Conservation (phyloP, 2,888 invertebrate genomes). For the Mesopsocus fuscifrons region DNA sequence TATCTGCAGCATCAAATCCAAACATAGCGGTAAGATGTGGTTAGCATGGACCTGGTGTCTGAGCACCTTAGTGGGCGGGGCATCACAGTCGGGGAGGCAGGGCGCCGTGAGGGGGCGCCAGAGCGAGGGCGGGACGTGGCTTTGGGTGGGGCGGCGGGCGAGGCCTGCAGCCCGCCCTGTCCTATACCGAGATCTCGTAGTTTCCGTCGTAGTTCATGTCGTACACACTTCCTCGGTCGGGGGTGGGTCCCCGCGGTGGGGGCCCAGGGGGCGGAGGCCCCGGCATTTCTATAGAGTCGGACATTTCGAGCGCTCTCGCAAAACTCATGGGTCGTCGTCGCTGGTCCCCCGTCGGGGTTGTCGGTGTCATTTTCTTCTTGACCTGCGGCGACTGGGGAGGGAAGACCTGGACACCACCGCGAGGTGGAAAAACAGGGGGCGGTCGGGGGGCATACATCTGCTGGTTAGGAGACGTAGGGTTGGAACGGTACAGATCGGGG, state of each 20-base stretch:
- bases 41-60: no score
- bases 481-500: constrained; percentile 41
- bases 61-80: no score
- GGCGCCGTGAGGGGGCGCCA: constrained; percentile 6
- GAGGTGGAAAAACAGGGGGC: constrained; percentile 29
- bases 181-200: constrained; percentile 88
- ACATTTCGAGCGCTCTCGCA: constrained; percentile 75
- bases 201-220: constrained; percentile 93
- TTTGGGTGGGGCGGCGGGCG: constrained; percentile 15
- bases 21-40: no score
- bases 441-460: constrained; percentile 27
- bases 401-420: constrained; percentile 50
- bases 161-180: constrained; percentile 17
- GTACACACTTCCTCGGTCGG: constrained; percentile 76
- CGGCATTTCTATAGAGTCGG: constrained; percentile 66
- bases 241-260: constrained; percentile 33
- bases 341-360: constrained; percentile 29
- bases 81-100: background rate
- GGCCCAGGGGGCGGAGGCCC: constrained; percentile 19
- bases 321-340: constrained; percentile 66
- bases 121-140: no score
- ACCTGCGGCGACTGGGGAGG: constrained; percentile 37
- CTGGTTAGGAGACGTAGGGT: constrained; percentile 54
- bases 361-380: constrained; percentile 31
- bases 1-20: no score